These are phyloP conservation scores for Percopsis omiscomaycus DNA, from an alignment of 2,797 vertebrate species.

Conservation along the genomic window DNA sequence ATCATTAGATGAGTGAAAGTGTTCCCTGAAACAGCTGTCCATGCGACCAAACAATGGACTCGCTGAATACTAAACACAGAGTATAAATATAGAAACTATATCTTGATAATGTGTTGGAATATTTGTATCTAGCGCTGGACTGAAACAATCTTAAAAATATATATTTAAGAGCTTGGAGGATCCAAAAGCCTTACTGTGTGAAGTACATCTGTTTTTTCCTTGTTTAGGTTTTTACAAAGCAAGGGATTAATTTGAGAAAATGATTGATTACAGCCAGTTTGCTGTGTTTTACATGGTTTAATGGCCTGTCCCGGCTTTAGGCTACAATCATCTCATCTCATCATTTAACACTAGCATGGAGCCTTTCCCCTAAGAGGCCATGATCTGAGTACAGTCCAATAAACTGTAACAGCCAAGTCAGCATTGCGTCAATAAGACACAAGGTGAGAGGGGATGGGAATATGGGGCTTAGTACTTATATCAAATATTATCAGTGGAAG, in stretches of 20 bases:
- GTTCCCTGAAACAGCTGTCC: too few species aligned
- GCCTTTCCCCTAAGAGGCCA: conserved; percentile 25
- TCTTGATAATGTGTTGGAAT: too few species aligned
- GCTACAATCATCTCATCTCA: conserved; percentile 7
- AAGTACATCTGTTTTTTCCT: neutral
- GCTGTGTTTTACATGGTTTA: conserved; percentile 19
- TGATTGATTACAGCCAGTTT: conserved; percentile 13
- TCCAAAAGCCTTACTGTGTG: neutral
- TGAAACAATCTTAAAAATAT: neutral
- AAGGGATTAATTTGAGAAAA: conserved; percentile 16
- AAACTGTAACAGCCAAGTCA: conserved; percentile 42
- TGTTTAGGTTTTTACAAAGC: conserved; percentile 3
- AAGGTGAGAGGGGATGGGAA: conserved; percentile 37
- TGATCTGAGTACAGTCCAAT: conserved; percentile 40
- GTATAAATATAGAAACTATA: too few species aligned
- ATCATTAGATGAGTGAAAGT: too few species aligned
- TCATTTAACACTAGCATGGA: conserved; percentile 33
- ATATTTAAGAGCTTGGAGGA: neutral
- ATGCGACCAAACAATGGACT: too few species aligned
- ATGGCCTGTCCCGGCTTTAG: neutral
- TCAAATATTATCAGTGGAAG: neutral
- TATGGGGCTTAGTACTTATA: conserved; percentile 2
- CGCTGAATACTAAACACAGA: too few species aligned
- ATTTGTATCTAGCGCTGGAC: too few species aligned
- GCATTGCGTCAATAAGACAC: conserved; percentile 45